Evolutionary conservation across 2,797 vertebrate genomes (phyloP).

Genomic region (Apogon hyalosoma): DNA sequence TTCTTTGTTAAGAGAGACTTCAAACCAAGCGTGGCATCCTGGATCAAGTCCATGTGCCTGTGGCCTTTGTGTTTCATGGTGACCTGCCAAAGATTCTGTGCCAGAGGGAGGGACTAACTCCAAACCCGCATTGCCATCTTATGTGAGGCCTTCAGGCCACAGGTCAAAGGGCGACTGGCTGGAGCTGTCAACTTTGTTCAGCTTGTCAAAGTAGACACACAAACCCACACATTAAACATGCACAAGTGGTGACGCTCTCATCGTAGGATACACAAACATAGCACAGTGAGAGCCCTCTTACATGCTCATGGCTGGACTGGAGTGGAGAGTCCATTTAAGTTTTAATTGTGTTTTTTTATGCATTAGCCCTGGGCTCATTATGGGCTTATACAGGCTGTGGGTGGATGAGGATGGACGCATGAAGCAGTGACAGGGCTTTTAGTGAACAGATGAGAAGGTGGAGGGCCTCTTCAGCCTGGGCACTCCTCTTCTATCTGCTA

Average conservation of each 20-base stretch:
- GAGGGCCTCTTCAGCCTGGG: constrained; percentile 71
- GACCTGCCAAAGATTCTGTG: constrained; percentile 63
- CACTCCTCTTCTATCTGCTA: constrained; percentile 50
- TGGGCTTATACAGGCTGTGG: constrained; percentile 57
- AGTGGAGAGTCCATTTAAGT: constrained; percentile 63
- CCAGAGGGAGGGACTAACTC: constrained; percentile 52
- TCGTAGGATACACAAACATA: constrained; percentile 38
- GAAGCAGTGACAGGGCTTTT: constrained; percentile 63
- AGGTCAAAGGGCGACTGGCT: constrained; percentile 65
- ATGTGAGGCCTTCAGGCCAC: constrained; percentile 32
- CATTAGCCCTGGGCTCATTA: constrained; percentile 70
- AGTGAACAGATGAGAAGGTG: constrained; percentile 68
- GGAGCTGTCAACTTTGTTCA: constrained; percentile 52
- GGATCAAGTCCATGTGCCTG: constrained; percentile 63
- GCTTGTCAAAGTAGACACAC: constrained; percentile 36
- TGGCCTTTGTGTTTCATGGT: constrained; percentile 66
- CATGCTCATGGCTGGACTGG: constrained; percentile 35
- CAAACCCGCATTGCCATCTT: constrained; percentile 49
- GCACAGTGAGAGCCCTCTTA: constrained; percentile 49
- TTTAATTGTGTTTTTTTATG: constrained; percentile 78
- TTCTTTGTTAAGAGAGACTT: constrained; percentile 52
- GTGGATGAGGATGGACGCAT: constrained; percentile 63
- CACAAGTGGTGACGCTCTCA: constrained; percentile 54
- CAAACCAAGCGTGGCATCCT: constrained; percentile 63
- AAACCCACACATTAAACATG: constrained; percentile 9